Base-by-base conservation (phyloP, 1,140 invertebrate genomes). In the Eueides isabella region DNA sequence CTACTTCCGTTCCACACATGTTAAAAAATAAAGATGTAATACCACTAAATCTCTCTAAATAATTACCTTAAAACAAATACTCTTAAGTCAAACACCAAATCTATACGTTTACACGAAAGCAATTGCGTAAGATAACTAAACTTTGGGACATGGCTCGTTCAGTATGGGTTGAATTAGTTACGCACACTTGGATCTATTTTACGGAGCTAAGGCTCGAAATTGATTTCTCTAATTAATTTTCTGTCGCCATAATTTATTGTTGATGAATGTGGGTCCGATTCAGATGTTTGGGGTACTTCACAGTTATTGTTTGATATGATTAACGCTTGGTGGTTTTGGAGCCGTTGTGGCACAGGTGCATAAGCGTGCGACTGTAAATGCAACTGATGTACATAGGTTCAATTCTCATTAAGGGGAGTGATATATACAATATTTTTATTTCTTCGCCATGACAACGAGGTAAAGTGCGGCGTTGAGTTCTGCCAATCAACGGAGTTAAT, bases 51-150 rank as follows among this genome's bases (percentile, higher is more conserved):
- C 35, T 38, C 12, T 38, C 14, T 14, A 38, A 1, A 38, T 38
- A 14, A 38, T 38, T 38, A 16, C 3, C 35, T n/a, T n/a, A n/a
- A 38, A 26, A 55, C 19, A 7, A 48, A 1, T 9, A 2, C 28
- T 12, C 7, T n/a, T 75, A 44, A 19, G 19, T n/a, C 64, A 66
- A 74, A 77, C 70, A 67, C 48, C 75, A 67, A 67, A 64, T 63
- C 69, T 71, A 74, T 71, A 63, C 48, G 64, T 62, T 63, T n/a
- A 72, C 76, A 80, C 73, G 71, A 78, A 73, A 80, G 75, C 73
- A 70, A 77, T 80, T 70, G 71, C 73, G 67, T 77, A 71, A 75
- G 78, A 80, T 76, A 80, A 72, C 73, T 65, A 66, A 75, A 78
- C 67, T 74, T 68, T 33, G 35, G 76, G 55, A 68, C 72, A 71